Conservation (phyloP, 2,797 vertebrate genomes). For the Neosilurus mollespiculum region DNA sequence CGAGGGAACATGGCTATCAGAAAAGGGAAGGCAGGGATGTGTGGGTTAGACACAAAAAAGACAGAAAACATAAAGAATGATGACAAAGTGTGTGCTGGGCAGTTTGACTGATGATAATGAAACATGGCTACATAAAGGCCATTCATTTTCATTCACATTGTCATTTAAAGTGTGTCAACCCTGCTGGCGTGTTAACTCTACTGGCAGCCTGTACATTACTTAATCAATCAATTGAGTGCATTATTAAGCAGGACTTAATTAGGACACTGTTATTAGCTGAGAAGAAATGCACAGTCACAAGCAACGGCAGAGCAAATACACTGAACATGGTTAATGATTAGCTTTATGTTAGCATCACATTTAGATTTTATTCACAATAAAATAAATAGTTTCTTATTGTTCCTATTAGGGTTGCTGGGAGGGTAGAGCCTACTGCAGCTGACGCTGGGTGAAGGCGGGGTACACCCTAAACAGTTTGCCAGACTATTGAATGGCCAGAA, state of each 20-base stretch:
- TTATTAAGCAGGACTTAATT: slow-evolving; percentile 57
- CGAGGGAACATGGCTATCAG: slow-evolving; percentile 5
- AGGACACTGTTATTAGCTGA: slow-evolving; percentile 34
- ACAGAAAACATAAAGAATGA: slow-evolving; percentile 34
- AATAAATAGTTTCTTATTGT: no score
- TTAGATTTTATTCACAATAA: neutral
- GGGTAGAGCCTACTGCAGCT: no score
- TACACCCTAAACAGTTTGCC: no score
- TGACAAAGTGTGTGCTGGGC: slow-evolving; percentile 27
- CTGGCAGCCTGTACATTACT: slow-evolving; percentile 52
- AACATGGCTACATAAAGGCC: slow-evolving; percentile 47
- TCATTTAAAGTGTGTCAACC: slow-evolving; percentile 28
- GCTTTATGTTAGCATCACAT: neutral
- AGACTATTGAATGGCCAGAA: no score
- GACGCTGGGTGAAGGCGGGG: no score
- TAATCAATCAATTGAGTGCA: slow-evolving; percentile 59
- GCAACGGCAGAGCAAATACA: slow-evolving; percentile 43
- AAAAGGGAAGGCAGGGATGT: slow-evolving; percentile 16
- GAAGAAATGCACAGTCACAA: slow-evolving; percentile 39
- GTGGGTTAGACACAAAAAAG: slow-evolving; percentile 25
- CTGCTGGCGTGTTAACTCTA: slow-evolving; percentile 28
- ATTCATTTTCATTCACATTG: slow-evolving; percentile 41
- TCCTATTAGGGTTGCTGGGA: no score
- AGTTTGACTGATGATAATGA: slow-evolving; percentile 42
- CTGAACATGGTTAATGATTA: neutral